Evolutionary conservation across 2,113 vertebrate species (phyloP).

Genomic region (Leptodactylus fuscus): DNA sequence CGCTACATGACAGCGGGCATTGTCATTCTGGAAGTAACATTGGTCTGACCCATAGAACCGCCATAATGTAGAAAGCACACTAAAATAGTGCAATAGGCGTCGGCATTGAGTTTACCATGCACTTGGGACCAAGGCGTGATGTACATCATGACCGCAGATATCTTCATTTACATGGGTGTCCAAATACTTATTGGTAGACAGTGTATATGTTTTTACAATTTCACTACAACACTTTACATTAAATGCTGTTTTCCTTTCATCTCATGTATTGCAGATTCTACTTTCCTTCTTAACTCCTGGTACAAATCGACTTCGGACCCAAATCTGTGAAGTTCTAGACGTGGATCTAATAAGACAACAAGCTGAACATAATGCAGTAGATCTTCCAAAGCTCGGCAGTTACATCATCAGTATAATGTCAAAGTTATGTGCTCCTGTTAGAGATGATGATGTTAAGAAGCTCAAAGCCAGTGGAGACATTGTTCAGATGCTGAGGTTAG

Average conservation of each 20-base stretch:
- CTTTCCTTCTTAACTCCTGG: slow-evolving; percentile 91
- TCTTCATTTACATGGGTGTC: too few species aligned
- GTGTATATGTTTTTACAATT: too few species aligned
- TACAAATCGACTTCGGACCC: slow-evolving; percentile 86
- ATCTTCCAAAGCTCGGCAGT: slow-evolving; percentile 86
- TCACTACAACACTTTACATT: background rate
- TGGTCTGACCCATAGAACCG: too few species aligned
- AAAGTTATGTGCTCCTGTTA: slow-evolving; percentile 87
- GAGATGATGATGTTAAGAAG: slow-evolving; percentile 86
- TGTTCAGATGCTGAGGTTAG: slow-evolving; percentile 79
- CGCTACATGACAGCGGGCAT: too few species aligned
- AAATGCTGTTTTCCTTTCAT: background rate
- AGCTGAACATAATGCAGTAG: slow-evolving; percentile 85
- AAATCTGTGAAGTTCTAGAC: slow-evolving; percentile 92
- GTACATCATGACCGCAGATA: too few species aligned
- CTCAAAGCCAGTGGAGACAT: slow-evolving; percentile 81
- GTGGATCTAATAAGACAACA: slow-evolving; percentile 91
- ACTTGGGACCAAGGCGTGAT: too few species aligned
- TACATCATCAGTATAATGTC: slow-evolving; percentile 91
- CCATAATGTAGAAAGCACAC: too few species aligned
- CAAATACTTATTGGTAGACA: too few species aligned
- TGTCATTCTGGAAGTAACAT: too few species aligned
- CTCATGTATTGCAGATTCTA: slow-evolving; percentile 75
- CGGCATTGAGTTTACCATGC: too few species aligned
- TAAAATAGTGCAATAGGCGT: too few species aligned